Conservation (phyloP, 2,888 invertebrate species). For the Acheta domesticus region DNA sequence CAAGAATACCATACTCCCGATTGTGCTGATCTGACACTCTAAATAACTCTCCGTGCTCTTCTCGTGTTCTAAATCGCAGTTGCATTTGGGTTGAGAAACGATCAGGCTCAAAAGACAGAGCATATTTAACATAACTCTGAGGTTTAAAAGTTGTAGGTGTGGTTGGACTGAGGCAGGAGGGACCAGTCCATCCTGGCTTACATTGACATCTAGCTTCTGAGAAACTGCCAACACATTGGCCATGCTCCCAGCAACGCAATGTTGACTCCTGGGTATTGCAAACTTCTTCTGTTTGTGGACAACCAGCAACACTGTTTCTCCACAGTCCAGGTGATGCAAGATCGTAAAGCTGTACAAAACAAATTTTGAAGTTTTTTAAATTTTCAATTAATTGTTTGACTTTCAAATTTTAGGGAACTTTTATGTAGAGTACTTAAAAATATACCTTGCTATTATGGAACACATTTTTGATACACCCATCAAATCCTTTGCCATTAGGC, state of each 20-base stretch:
- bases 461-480: conserved; percentile 93
- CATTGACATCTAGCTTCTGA: conserved; percentile 90
- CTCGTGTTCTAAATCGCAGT: conserved; percentile 87
- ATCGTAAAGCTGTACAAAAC: conserved; percentile 70
- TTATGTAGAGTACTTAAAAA: too few relatives aligned
- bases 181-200: conserved; percentile 92
- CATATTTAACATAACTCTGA: conserved; percentile 95
- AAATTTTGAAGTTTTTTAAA: conserved; percentile 18
- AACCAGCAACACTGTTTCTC: conserved; percentile 82
- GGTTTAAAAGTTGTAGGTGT: conserved; percentile 89
- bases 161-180: conserved; percentile 78
- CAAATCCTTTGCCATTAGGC: conserved; percentile 86
- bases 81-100: conserved; percentile 90
- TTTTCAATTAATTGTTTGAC: background rate
- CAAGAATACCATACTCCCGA: conserved; percentile 87
- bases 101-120: conserved; percentile 89
- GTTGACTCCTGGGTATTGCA: conserved; percentile 85
- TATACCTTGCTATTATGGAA: conserved; percentile 80
- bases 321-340: conserved; percentile 88
- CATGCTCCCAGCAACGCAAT: conserved; percentile 86
- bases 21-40: conserved; percentile 92
- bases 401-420: background rate
- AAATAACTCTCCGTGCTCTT: conserved; percentile 90
- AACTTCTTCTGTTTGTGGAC: conserved; percentile 88
- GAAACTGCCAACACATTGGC: conserved; percentile 89